Evolutionary conservation across 2,797 vertebrate genomes (phyloP), one percentile per base, ranked within the genome.

Genomic region (Dryobates pubescens): DNA sequence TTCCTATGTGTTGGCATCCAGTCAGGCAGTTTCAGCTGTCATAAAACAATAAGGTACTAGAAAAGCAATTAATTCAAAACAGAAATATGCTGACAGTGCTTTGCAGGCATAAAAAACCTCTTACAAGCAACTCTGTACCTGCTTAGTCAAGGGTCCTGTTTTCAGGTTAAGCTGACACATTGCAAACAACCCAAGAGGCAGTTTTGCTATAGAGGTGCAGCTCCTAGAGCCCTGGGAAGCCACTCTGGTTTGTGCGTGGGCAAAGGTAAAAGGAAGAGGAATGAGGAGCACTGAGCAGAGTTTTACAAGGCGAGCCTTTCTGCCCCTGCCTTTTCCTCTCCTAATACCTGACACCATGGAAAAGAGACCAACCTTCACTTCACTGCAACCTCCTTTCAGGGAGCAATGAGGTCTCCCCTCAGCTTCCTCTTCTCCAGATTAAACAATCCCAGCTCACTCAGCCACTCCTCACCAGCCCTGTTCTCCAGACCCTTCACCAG

Each of bases 11-110:
- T 30, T 89, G 82, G 69, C 36, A 41, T 65, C 41, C 67, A 80
- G 65, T 85, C 65, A 92, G 58, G 62, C 36, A 71, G 74, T 82
- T 88, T 87, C 67, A 89, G 53, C 70, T 89, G 76, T 85, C 79
- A 49, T 95, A 94, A 96, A 91, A 61, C 59, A 83, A 90, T 93
- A 93, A 89, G 2, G 7, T 53, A 94, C 87, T 90, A 92, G 63
- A 93, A 94, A 90, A 89, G 70, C 76, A 78, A 88, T 83, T 80
- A 1, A 49, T 88, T 89, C 34, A 47, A 45, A 90, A 38, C 47
- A 86, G 88, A 86, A 83, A 54, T 72, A 79, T 2, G 76, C 89
- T 96, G 87, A 86, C 53, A 9, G 43, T 54, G 63, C 7, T 88
- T 85, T 53, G 27, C 41, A 91, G 43, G 57, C 11, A 67, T 69